Evolutionary conservation across 1,140 invertebrate genomes (phyloP).

Genomic region (Zaprionus ornatus): DNA sequence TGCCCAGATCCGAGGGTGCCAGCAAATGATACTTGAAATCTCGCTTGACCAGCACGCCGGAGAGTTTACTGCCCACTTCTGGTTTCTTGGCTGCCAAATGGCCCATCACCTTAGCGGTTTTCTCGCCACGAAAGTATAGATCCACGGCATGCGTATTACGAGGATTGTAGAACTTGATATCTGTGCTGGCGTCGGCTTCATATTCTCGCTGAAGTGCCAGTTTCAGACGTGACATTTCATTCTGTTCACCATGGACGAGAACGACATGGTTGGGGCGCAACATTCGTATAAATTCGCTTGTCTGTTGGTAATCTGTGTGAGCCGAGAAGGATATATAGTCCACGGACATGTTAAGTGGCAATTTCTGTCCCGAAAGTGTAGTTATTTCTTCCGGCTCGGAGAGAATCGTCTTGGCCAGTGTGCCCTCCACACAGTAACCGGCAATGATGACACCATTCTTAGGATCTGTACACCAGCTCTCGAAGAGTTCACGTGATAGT

Average conservation of each 20-base stretch:
- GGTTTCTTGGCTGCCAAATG: conserved; percentile 93
- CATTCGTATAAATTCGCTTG: conserved; percentile 97
- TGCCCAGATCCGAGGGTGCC: conserved; percentile 94
- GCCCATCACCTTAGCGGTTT: conserved; percentile 99
- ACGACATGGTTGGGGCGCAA: conserved; percentile 97
- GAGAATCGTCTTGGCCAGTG: conserved; percentile 97
- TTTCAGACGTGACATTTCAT: conserved; percentile 98
- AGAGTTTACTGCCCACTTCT: conserved; percentile 90
- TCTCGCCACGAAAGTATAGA: conserved; percentile 98
- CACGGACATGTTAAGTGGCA: conserved; percentile 98
- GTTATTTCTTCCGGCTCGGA: conserved; percentile 99
- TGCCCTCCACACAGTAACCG: conserved; percentile 99
- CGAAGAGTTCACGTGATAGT: conserved; percentile 98
- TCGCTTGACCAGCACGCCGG: conserved; percentile 97
- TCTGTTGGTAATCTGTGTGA: conserved; percentile 99
- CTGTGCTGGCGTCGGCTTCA: conserved; percentile 93
- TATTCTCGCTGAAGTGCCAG: conserved; percentile 97
- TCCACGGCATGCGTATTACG: conserved; percentile 97
- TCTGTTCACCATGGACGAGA: conserved; percentile 99
- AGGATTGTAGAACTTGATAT: conserved; percentile 98
- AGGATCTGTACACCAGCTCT: conserved; percentile 98
- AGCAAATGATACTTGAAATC: conserved; percentile 99
- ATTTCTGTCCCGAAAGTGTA: conserved; percentile 96
- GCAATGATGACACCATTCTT: conserved; percentile 99
- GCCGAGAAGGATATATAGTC: conserved; percentile 99